A percentile compares a stretch with the other conserved stretches of the same genome.
Conservation (phyloP, 2,113 vertebrate genomes). For the Trochalopteron elliotii region DNA sequence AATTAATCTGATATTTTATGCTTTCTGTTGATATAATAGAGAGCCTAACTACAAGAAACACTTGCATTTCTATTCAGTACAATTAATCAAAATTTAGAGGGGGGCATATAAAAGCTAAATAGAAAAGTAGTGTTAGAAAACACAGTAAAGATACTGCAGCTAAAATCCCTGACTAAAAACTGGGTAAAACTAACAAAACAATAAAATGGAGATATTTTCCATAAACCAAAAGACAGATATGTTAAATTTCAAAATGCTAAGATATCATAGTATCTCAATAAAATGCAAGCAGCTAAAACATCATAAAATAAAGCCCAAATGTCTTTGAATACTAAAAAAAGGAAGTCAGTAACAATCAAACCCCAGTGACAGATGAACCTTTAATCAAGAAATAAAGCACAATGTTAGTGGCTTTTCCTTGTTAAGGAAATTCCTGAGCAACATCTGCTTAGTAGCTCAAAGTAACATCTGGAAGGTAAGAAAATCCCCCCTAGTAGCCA, state of each 20-base stretch:
- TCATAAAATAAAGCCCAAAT: neutral
- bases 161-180: neutral
- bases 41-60: neutral
- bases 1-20: neutral
- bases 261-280: neutral
- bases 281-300: neutral
- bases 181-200: neutral
- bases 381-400: neutral
- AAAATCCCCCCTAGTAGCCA: neutral
- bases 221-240: neutral
- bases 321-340: neutral
- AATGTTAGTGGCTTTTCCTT: neutral
- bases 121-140: neutral
- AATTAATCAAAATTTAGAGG: neutral
- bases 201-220: neutral
- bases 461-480: neutral
- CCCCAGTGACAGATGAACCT: neutral
- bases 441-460: neutral
- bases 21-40: neutral
- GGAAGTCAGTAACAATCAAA: neutral
- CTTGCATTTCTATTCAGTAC: neutral
- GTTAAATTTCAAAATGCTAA: neutral
- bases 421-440: neutral
- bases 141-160: neutral
- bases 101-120: neutral